Evolutionary conservation across 2,797 vertebrate species (phyloP), one percentile per base, ranked within the genome.

Genomic region (Pantherophis alleghaniensis): DNA sequence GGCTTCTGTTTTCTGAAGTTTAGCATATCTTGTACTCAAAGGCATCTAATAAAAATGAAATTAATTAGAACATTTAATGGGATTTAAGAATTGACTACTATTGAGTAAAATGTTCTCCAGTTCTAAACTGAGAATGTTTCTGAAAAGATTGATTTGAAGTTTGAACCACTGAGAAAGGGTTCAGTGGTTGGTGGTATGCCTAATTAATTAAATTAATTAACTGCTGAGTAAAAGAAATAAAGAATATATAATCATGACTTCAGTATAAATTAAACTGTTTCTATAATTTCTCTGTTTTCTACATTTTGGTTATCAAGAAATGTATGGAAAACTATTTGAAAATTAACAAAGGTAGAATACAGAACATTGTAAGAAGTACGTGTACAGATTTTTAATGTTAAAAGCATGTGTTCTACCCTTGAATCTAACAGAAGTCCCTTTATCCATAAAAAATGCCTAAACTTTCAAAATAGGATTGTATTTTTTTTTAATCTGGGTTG

Each of bases 1-100:
- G 53, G 61, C 87, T 93, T 89, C 42, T 13, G 42, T 94, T 88
- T 94, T 92, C 9, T 92, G 32, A 47, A 79, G 0, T 59, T 69
- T 5, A 92, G 18, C 28, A 18, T 37, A 32, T 91, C 1, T 24
- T 91, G 0, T 0, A 86, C n/a, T 89, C 83, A 12, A 90, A 56
- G 42, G 7, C 20, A 47, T 66, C n/a, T 87, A 26, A 87, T 55
- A 66, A 86, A 87, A 86, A 91, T 59, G 24, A 32, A 42, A 14
- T 47, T 42, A 42, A 16, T 57, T 20, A 57, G 28, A 57, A 57
- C 9, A 57, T 20, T 79, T 42, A 42, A 42, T 79, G 18, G 7
- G 1, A 42, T 79, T 79, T 42, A 79, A 42, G 32, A 18, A 74
- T 74, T 74, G 10, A 79, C 20, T 79, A 79, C 3, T 42, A 79